Conservation (phyloP, 1,140 invertebrate genomes). For the Anoplophora glabripennis region DNA sequence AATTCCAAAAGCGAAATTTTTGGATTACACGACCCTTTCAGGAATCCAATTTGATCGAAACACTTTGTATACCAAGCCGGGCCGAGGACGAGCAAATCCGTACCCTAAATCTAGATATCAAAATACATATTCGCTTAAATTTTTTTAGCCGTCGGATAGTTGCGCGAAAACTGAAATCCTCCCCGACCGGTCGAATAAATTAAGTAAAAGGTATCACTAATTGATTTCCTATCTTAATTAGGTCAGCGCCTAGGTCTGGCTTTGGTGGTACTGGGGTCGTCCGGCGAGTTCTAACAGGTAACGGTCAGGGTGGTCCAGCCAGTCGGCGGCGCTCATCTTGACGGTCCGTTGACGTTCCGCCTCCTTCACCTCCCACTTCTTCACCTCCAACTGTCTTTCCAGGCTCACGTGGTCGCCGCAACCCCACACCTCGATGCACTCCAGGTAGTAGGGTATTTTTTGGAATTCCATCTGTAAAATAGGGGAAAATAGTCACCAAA, state of each 20-base stretch:
- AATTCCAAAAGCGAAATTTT: too few relatives aligned
- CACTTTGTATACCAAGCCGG: too few relatives aligned
- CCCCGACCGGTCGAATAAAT: too few relatives aligned
- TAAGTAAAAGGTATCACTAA: too few relatives aligned
- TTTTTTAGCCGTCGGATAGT: too few relatives aligned
- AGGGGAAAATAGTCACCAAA: neutral
- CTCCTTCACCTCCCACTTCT: slow-evolving; percentile 87
- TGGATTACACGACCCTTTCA: too few relatives aligned
- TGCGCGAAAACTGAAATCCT: too few relatives aligned
- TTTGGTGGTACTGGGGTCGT: slow-evolving; percentile 64
- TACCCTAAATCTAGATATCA: too few relatives aligned
- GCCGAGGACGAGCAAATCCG: too few relatives aligned
- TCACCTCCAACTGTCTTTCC: slow-evolving; percentile 80
- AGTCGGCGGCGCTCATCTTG: slow-evolving; percentile 79
- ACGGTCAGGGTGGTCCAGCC: slow-evolving; percentile 89
- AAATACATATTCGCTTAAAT: too few relatives aligned
- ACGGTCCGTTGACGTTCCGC: slow-evolving; percentile 76
- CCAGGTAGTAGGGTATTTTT: slow-evolving; percentile 62
- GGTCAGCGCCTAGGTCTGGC: slow-evolving; percentile 24
- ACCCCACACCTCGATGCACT: slow-evolving; percentile 77
- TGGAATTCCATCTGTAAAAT: slow-evolving; percentile 53
- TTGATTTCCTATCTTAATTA: neutral
- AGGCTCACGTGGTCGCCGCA: slow-evolving; percentile 72
- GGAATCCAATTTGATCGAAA: too few relatives aligned
- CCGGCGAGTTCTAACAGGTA: slow-evolving; percentile 83